Evolutionary conservation across 2,888 invertebrate species (phyloP), one percentile per base, ranked within the genome.

Genomic region (Marasmarcha lunaedactyla): DNA sequence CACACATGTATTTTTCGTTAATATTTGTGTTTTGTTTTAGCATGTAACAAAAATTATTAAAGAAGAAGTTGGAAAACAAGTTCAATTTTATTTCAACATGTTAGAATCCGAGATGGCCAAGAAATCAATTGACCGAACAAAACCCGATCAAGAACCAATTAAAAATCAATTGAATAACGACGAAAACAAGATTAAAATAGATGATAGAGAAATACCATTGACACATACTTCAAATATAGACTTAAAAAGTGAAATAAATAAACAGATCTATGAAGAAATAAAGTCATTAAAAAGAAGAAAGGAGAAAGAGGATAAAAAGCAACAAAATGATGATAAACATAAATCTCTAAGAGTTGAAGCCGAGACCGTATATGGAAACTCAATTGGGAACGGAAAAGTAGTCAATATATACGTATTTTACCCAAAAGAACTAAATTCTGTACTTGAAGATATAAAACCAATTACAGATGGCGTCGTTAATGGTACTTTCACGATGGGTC

Each of bases 401-500:
- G 71, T 68, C 1, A 74, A 76, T 33, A 51, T 74, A 27, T 76
- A 59, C 37, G 54, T 74, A 33, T 71, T 71, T 35, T 57, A 65
- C 40, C 53, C 59, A 2, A 52, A 49, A 13, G 44, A 54, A 20
- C 9, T 20, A 1, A 33, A 43, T 33, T 13, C 41, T 9, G 30
- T 30, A 7, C 9, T 30, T n/a, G 30, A 30, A 30, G 30, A 30
- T 43, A 6, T 40, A 35, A 35, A 42, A 20, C 14, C 41, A 2
- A 10, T 15, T 33, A 9, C 35, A 11, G 13, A 37, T 14, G 33
- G 41, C 4, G 38, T 33, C 7, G 26, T 13, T 27, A 37, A n/a
- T 10, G 33, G 27, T 0, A 33, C n/a, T 20, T 15, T 25, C 26
- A 15, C 14, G 36, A 10, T 15, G 36, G 14, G 33, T 20, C 9